A percentile compares a stretch with the other conserved stretches of the same genome.
phyloP scores from a whole-genome alignment of 1,140 invertebrate genomes.

The Elymnias hypermnestra region DNA sequence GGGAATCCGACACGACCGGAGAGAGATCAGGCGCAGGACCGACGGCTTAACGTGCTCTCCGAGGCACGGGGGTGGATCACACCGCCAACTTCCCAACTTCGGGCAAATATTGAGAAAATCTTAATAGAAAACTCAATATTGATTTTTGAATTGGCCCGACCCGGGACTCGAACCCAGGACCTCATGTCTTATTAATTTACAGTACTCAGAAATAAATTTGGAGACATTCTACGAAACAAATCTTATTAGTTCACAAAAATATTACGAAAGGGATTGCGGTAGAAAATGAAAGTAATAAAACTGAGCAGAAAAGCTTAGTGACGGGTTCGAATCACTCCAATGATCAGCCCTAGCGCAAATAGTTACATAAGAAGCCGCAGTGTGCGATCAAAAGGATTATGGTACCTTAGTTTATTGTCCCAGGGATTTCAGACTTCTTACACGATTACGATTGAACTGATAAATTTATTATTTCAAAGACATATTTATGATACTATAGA shows the following conservation, averaged over 20 bases:
- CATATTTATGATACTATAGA: neutral
- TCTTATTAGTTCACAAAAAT: neutral
- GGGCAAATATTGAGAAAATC: too few species aligned
- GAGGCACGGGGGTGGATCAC: too few species aligned
- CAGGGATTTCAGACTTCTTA: slow-evolving; percentile 19
- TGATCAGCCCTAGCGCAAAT: slow-evolving; percentile 27
- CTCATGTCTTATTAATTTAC: too few species aligned
- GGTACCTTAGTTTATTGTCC: slow-evolving; percentile 29
- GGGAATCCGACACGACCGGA: too few species aligned
- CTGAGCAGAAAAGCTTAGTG: slow-evolving; percentile 20
- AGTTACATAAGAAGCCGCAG: slow-evolving; percentile 29
- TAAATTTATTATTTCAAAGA: neutral
- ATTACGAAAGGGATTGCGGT: neutral
- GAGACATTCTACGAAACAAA: too few species aligned
- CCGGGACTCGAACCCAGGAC: too few species aligned
- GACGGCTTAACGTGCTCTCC: too few species aligned
- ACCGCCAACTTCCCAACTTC: too few species aligned
- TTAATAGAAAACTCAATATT: too few species aligned
- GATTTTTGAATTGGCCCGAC: too few species aligned
- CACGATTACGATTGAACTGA: slow-evolving; percentile 12
- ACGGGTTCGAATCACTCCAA: slow-evolving; percentile 20
- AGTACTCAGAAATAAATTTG: too few species aligned
- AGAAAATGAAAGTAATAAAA: slow-evolving; percentile 25
- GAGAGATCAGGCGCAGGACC: too few species aligned
- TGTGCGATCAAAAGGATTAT: slow-evolving; percentile 37